A percentile compares a stretch with the other conserved stretches of the same genome.
These are phyloP conservation scores for Nymphalis polychloros DNA, from an alignment of 2,888 invertebrate genomes.

Conservation along the genomic window DNA sequence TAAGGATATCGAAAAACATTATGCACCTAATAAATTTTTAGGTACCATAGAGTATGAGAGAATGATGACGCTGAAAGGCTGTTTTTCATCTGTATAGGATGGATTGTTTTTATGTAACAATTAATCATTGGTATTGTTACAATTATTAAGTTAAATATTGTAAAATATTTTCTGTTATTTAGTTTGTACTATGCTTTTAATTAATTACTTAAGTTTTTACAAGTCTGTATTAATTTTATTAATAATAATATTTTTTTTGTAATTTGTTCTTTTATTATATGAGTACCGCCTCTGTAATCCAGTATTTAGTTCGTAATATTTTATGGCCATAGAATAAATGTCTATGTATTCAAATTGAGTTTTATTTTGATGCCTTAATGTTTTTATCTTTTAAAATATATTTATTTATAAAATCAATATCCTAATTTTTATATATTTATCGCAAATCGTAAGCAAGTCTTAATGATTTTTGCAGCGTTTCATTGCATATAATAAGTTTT, in stretches of 20 bases:
- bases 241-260: background rate
- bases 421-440: too few species aligned
- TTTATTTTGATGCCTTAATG: conserved; percentile 19
- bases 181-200: background rate
- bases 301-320: conserved; percentile 27
- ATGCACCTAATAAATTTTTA: background rate
- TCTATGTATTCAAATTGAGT: conserved; percentile 25
- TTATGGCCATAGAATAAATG: conserved; percentile 27
- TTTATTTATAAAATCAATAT: too few species aligned
- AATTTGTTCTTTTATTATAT: background rate
- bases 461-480: too few species aligned
- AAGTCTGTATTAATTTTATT: background rate
- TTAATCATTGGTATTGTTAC: background rate
- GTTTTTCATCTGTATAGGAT: background rate
- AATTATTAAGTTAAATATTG: background rate
- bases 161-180: conserved; percentile 3
- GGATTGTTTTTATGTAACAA: background rate
- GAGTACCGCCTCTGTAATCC: conserved; percentile 19
- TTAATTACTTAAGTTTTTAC: background rate
- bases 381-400: too few species aligned
- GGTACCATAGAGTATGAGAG: too few species aligned
- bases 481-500: too few species aligned
- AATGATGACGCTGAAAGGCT: too few species aligned
- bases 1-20: background rate
- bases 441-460: too few species aligned